Base-by-base conservation (phyloP, 2,888 invertebrate genomes). In the Rhyacophila evoluta region DNA sequence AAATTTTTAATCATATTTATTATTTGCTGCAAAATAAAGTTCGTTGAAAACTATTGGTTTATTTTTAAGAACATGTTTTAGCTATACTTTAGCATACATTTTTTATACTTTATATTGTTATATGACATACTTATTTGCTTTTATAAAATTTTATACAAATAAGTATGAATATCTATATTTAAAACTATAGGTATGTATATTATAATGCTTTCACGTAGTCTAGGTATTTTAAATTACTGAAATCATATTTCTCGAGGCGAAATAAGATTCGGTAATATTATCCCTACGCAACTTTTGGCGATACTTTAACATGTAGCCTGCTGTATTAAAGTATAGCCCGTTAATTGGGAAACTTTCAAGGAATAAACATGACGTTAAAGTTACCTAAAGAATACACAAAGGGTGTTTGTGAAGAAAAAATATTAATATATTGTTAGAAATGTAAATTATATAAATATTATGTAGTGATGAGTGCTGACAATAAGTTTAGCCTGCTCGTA, bases 301-400 rank as follows among this genome's bases (percentile, higher is more conserved):
- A 55, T 55, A 55, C 19, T 55, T 55, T 55, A 15, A 55, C 55
- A 10, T 55, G 4, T 25, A 25, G 12, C 55, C 19, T 19, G 25
- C 55, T 1, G 8, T 25, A 55, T 25, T 41, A 19, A 55, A 55
- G 55, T 55, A 55, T 55, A 55, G 55, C 55, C 55, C 55, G 55
- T 19, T 55, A 55, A 55, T 55, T 55, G 55, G 55, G 55, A 55
- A 55, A 55, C 55, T 55, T 55, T 55, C 19, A 19, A 55, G 55
- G 55, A 55, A 55, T 55, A 55, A 55, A 55, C 55, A 55, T 39
- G 39, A 19, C 55, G 55, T 55, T 55, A 55, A 55, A 55, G 55
- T 55, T 55, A 55, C 25, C 19, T 19, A 55, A 39, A 55, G 55
- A 55, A 55, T 19, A 8, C 8, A 5, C 19, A 55, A 55, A 55